These are phyloP conservation scores for Drosophila santomea DNA, from an alignment of 1,140 invertebrate genomes.

Conservation along the genomic window DNA sequence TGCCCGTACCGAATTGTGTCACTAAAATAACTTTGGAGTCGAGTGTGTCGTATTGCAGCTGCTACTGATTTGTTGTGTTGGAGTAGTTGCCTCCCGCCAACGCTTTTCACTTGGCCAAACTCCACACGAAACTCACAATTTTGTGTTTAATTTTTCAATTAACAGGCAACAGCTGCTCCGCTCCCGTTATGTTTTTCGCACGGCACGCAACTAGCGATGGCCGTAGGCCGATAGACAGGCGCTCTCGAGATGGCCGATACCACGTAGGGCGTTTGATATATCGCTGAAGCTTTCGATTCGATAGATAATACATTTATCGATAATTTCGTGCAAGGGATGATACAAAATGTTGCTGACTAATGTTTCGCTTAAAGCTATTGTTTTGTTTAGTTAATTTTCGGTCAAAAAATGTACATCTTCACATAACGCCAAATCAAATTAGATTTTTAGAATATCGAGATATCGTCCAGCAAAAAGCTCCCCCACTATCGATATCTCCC, in stretches of 20 bases:
- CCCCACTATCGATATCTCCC: too few relatives aligned
- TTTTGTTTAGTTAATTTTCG: too few relatives aligned
- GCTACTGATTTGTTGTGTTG: conserved; percentile 1
- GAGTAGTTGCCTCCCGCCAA: background rate
- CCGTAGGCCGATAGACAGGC: background rate
- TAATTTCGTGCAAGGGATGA: too few relatives aligned
- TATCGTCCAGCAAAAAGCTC: too few relatives aligned
- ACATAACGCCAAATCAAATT: too few relatives aligned
- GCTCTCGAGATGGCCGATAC: background rate
- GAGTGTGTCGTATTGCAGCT: conserved; percentile 9
- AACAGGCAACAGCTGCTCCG: conserved; percentile 44
- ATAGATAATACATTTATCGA: too few relatives aligned
- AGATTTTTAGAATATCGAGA: too few relatives aligned
- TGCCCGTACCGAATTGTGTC: conserved; percentile 5
- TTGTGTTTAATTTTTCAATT: conserved; percentile 39
- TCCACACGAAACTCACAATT: conserved; percentile 50
- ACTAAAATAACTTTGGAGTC: background rate
- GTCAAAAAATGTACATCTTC: too few relatives aligned
- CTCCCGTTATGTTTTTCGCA: conserved; percentile 29
- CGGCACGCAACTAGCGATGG: conserved; percentile 27
- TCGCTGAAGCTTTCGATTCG: too few relatives aligned
- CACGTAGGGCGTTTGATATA: background rate
- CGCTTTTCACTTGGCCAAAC: conserved; percentile 19
- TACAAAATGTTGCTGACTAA: too few relatives aligned
- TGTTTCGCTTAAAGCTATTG: too few relatives aligned